phyloP scores from a whole-genome alignment of 2,888 invertebrate species.

The Microdon myrmicae region DNA sequence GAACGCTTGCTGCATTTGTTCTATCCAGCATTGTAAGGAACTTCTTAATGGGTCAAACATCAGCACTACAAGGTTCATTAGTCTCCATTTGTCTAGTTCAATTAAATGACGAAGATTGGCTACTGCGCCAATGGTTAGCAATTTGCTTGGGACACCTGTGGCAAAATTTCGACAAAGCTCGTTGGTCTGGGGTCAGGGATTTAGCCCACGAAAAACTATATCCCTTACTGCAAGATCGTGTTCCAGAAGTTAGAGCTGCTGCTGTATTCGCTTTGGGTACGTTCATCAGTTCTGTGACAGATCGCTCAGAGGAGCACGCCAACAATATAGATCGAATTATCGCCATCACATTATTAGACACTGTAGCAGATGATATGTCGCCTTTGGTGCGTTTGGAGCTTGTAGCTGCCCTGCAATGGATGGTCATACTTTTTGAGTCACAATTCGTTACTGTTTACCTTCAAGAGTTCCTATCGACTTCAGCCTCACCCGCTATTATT shows the following conservation, averaged over 20 bases:
- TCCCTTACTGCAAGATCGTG: constrained; percentile 79
- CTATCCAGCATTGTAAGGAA: constrained; percentile 92
- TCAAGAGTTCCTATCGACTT: constrained; percentile 68
- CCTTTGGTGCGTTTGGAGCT: constrained; percentile 88
- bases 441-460: constrained; percentile 84
- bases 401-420: constrained; percentile 86
- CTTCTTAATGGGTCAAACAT: constrained; percentile 88
- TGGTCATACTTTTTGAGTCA: constrained; percentile 87
- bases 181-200: constrained; percentile 96
- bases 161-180: constrained; percentile 87
- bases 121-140: constrained; percentile 87
- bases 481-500: constrained; percentile 45
- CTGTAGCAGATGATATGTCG: constrained; percentile 84
- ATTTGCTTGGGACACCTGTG: constrained; percentile 91
- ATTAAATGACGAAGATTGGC: constrained; percentile 75
- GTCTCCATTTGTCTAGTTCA: constrained; percentile 94
- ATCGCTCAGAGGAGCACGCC: constrained; percentile 92
- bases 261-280: constrained; percentile 95
- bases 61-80: constrained; percentile 87
- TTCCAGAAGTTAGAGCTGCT: constrained; percentile 93
- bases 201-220: constrained; percentile 96
- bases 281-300: constrained; percentile 85
- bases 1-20: constrained; percentile 95
- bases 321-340: constrained; percentile 94
- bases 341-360: constrained; percentile 85